Base-by-base conservation (phyloP, 2,113 vertebrate genomes). In the Ceyx margarethae region DNA sequence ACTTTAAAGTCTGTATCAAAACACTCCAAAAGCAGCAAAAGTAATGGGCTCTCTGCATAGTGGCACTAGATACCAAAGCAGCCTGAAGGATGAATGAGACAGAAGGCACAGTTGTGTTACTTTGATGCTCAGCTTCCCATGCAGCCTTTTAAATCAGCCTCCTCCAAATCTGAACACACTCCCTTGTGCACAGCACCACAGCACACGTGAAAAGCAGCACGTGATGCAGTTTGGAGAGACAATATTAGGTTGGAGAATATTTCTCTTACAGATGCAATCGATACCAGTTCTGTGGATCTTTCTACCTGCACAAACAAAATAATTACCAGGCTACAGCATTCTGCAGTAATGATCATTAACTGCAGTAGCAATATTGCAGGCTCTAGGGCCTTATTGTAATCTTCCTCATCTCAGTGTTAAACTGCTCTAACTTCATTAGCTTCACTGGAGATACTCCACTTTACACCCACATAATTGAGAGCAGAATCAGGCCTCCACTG, bases 361-460 rank as follows among this genome's bases (percentile, higher is more conserved):
- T 93, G 93, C 89, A 91, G 81, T 51, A 94, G 92, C 92, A 90
- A 90, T 94, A 91, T 87, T 90, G 86, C 81, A 95, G 92, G 87
- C 92, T 95, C 93, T 79, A 81, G 92, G 92, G 95, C 77, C 93
- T 90, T 94, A 87, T 95, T 96, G 92, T 90, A 95, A 95, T 96
- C 90, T 90, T 86, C 76, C 69, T 94, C 81, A 80, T 94, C 95
- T 94, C 78, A 58, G 50, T 82, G 89, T 92, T 95, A 95, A 93
- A 93, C 87, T 89, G 66, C 71, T 94, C 87, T 89, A 91, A 95
- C 92, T 95, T 93, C 93, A 93, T 93, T 93, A 94, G 92, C 86
- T 90, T 90, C 91, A 62, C 87, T 91, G 79, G 85, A 94, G 91
- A 92, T 94, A 87, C 85, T 92, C 85, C 73, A 73, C 82, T 94